These are phyloP conservation scores for Umimayanthus kanabou DNA, from an alignment of 92 coral and sea anemone species.

Conservation along the genomic window DNA sequence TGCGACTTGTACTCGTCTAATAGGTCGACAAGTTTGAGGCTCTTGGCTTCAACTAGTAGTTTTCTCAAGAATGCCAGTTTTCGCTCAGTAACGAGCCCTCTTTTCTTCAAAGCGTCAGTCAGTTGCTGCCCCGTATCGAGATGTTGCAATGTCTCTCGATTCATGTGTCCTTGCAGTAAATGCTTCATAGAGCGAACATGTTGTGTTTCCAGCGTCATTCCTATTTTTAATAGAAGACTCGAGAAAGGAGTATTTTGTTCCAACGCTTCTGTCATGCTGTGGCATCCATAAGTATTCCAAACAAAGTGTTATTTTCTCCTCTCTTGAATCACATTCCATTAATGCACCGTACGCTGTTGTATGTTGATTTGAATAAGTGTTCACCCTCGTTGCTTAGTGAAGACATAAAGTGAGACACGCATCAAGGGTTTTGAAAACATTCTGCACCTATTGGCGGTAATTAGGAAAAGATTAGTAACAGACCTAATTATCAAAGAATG, in stretches of 20 bases:
- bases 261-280: slow-evolving; percentile 15
- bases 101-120: slow-evolving; percentile 61
- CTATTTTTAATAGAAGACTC: slow-evolving; percentile 64
- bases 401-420: slow-evolving; percentile 32
- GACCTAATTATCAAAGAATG: background rate
- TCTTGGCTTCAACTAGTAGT: slow-evolving; percentile 82
- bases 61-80: slow-evolving; percentile 88
- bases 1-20: slow-evolving; percentile 81
- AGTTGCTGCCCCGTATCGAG: slow-evolving; percentile 83
- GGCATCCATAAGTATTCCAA: background rate
- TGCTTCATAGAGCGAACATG: slow-evolving; percentile 76
- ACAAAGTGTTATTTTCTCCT: background rate
- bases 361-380: slow-evolving; percentile 1
- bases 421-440: slow-evolving; percentile 25
- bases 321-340: background rate
- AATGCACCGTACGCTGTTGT: background rate
- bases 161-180: slow-evolving; percentile 89
- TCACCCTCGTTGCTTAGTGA: slow-evolving; percentile 23
- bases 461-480: background rate
- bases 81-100: slow-evolving; percentile 86
- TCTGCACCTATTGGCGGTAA: background rate
- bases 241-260: slow-evolving; percentile 48
- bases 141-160: slow-evolving; percentile 78
- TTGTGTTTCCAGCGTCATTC: slow-evolving; percentile 64
- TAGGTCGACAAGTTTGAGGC: slow-evolving; percentile 69